phyloP scores from a whole-genome alignment of 2,888 invertebrate species.

The Acleris sparsana region DNA sequence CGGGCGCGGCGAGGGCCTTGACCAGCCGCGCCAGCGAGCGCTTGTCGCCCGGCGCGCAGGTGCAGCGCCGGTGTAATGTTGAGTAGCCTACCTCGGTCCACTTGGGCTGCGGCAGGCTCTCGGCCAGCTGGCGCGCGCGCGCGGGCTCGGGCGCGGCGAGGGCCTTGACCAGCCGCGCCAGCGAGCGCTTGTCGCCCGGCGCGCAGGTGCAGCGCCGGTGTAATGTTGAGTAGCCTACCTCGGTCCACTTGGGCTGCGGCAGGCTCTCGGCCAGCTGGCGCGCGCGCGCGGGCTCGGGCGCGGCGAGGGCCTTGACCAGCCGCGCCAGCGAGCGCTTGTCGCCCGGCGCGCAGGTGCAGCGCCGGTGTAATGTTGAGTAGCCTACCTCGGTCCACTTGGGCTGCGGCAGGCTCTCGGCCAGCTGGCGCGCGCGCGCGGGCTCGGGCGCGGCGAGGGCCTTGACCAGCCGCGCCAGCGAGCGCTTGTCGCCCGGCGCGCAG shows the following conservation, averaged over 20 bases:
- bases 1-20: constrained; percentile 92
- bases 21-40: constrained; percentile 95
- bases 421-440: constrained; percentile 88
- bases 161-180: constrained; percentile 96
- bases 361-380: too few relatives aligned
- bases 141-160: constrained; percentile 91
- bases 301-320: constrained; percentile 94
- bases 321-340: constrained; percentile 93
- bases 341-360: constrained; percentile 88
- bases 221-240: too few relatives aligned
- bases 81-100: constrained; percentile 60
- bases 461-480: constrained; percentile 94
- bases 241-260: constrained; percentile 63
- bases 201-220: too few relatives aligned
- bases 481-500: constrained; percentile 90
- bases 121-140: constrained; percentile 87
- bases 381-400: constrained; percentile 61
- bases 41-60: constrained; percentile 90
- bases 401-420: constrained; percentile 71
- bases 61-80: too few relatives aligned
- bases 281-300: constrained; percentile 91
- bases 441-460: constrained; percentile 94
- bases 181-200: constrained; percentile 89
- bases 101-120: constrained; percentile 62
- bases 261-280: constrained; percentile 79